A percentile compares a stretch with the other conserved stretches of the same genome.
Conservation (phyloP, 2,888 invertebrate genomes). For the Erannis defoliaria region DNA sequence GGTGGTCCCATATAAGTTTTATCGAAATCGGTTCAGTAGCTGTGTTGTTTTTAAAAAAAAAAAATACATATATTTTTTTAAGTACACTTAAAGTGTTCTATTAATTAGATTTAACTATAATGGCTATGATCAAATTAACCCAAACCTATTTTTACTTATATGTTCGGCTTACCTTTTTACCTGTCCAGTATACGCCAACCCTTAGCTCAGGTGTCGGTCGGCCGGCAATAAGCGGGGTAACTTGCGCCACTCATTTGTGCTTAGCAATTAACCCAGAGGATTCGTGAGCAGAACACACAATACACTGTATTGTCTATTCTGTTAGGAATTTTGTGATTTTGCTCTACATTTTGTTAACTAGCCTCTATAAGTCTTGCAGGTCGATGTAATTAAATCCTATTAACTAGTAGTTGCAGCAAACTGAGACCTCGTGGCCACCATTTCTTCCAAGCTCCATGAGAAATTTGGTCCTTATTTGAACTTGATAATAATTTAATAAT, state of each 20-base stretch:
- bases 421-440: too few species aligned
- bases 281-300: constrained; percentile 70
- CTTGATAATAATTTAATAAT: too few species aligned
- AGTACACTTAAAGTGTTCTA: too few species aligned
- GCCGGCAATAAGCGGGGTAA: constrained; percentile 65
- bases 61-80: too few species aligned
- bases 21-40: too few species aligned
- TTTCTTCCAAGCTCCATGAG: too few species aligned
- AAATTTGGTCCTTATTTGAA: too few species aligned
- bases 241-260: constrained; percentile 76
- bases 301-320: constrained; percentile 43
- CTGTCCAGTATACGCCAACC: constrained; percentile 48
- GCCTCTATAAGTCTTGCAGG: not conserved
- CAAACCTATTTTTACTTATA: not conserved
- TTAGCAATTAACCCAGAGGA: constrained; percentile 77
- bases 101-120: too few species aligned
- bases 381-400: not conserved
- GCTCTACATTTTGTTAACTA: not conserved
- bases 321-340: constrained; percentile 48
- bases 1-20: too few species aligned
- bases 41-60: too few species aligned
- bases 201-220: constrained; percentile 68
- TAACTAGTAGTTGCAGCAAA: too few species aligned
- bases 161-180: constrained; percentile 4
- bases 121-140: not conserved